These are phyloP conservation scores for Notamacropus eugenii DNA, from an alignment of 2,797 vertebrate species.

Conservation along the genomic window DNA sequence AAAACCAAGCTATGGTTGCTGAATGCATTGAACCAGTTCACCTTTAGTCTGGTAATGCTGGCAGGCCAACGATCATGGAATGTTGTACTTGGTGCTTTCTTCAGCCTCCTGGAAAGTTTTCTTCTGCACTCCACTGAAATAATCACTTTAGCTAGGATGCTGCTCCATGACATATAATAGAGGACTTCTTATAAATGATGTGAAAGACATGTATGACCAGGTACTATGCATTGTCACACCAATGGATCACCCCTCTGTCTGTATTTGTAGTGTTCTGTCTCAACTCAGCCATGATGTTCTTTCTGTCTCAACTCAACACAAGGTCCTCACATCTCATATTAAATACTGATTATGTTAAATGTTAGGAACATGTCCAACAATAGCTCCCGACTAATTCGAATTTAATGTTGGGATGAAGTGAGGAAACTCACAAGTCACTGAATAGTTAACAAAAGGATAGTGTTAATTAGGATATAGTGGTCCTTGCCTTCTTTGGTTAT, in stretches of 20 bases:
- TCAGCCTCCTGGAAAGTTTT: not conserved
- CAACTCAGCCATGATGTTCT: not conserved
- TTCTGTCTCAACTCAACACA: not conserved
- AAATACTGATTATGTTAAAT: not conserved
- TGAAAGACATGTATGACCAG: not conserved
- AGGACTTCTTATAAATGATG: not conserved
- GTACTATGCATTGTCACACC: not conserved
- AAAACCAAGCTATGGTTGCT: not conserved
- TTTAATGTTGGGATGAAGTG: not conserved
- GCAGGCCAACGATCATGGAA: not conserved
- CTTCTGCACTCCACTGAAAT: not conserved
- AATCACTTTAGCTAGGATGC: not conserved
- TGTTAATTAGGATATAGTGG: not conserved
- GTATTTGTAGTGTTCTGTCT: not conserved
- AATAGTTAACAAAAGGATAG: not conserved
- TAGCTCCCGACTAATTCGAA: not conserved
- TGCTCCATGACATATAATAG: not conserved
- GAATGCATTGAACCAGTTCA: not conserved
- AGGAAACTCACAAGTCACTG: not conserved
- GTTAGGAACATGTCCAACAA: too few species aligned
- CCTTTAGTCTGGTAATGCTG: not conserved
- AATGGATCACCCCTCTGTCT: not conserved
- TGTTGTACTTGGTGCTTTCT: not conserved
- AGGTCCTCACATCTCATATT: not conserved
- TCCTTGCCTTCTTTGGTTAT: not conserved